These are phyloP conservation scores for Triplophysa rosa DNA, from an alignment of 2,113 vertebrate genomes.

Conservation along the genomic window DNA sequence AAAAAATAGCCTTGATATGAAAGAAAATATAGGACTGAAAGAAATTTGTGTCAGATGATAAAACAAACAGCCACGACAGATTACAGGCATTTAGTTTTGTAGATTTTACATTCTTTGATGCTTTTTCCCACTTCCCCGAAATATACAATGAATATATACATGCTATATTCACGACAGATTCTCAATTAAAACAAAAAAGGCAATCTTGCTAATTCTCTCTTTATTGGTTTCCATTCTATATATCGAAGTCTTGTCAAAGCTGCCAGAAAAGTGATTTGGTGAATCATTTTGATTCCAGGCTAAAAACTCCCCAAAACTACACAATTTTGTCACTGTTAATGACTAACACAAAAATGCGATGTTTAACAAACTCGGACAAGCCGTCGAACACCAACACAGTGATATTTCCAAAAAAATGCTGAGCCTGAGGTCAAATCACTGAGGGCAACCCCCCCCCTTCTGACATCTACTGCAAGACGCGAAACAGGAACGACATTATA, in stretches of 20 bases:
- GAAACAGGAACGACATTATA: conserved; percentile 28
- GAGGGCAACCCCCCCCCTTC: background rate
- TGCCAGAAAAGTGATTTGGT: conserved; percentile 49
- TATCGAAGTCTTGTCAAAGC: conserved; percentile 61
- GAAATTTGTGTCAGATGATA: background rate
- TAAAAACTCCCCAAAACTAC: conserved; percentile 53
- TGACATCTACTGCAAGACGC: background rate
- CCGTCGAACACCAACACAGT: conserved; percentile 19
- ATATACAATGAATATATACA: conserved; percentile 67
- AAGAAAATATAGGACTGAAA: conserved; percentile 29
- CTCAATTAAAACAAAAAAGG: conserved; percentile 63
- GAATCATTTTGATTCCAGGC: conserved; percentile 52
- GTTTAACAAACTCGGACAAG: background rate
- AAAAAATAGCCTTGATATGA: conserved; percentile 54
- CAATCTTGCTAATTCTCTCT: conserved; percentile 38
- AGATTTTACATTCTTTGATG: conserved; percentile 76
- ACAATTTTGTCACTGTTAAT: conserved; percentile 22
- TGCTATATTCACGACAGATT: conserved; percentile 66
- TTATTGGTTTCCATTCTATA: conserved; percentile 64
- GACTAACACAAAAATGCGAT: background rate
- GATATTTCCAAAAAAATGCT: conserved; percentile 26
- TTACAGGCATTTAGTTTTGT: conserved; percentile 58
- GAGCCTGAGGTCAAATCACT: conserved; percentile 17
- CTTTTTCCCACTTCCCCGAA: conserved; percentile 65
- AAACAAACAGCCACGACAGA: conserved; percentile 15